Base-by-base conservation (phyloP, 2,888 invertebrate species). In the Idaea dimidiata region DNA sequence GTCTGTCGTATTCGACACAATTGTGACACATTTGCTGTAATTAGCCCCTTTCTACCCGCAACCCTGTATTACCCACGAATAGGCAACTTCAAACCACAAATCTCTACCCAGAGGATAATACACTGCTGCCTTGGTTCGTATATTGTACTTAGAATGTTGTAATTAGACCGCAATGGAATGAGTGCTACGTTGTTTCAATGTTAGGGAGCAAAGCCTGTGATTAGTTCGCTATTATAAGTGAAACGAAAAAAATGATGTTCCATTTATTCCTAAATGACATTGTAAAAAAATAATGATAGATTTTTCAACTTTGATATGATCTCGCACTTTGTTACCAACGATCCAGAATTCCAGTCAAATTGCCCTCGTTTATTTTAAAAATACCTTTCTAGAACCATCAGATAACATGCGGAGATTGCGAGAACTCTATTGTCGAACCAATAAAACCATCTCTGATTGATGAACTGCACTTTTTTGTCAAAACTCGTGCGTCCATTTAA, bases 381-480 rank as follows among this genome's bases (percentile, higher is more conserved):
- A 24, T 87, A 87, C 89, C 84, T 68, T 92, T 92, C 91, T 72
- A 73, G 88, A 91, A 92, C 82, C 71, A 67, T 79, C 78, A 84
- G 87, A 88, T 88, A 83, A 76, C 84, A 82, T 77, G 80, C 76
- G 69, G 74, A 78, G 87, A 87, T 87, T 81, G 84, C 86, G 70
- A 79, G 83, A 79, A 81, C 68, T 74, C 88, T 72, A 88, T 90
- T 89, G 89, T 90, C 72, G 79, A 81, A 77, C 86, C 86, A 88
- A 89, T 90, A 88, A 90, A 86, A 86, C 81, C 84, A 80, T 85
- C 81, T 78, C 89, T 91, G 92, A 92, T 92, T 90, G 91, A 92
- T 92, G 91, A 86, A 89, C 79, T 83, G 69, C 71, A 72, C 83
- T 90, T 91, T 43, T 91, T 89, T 83, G 77, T 82, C 81, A 83